Evolutionary conservation across 1,140 invertebrate species (phyloP).

Genomic region (Bombus balteatus): DNA sequence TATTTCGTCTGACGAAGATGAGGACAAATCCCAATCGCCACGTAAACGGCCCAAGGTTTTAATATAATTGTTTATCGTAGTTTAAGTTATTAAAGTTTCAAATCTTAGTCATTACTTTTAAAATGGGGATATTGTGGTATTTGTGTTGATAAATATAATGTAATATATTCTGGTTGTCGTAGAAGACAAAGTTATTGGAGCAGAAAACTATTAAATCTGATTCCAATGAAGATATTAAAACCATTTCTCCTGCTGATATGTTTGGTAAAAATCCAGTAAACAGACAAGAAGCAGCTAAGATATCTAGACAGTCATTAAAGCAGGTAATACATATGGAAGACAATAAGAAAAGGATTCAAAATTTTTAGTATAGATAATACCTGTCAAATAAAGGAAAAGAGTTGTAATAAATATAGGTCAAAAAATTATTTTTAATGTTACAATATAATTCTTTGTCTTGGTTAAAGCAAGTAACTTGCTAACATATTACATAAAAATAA

Average conservation of each 20-base stretch:
- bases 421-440: no score
- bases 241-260: constrained; percentile 69
- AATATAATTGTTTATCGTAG: background rate
- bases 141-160: background rate
- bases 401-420: no score
- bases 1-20: constrained; percentile 74
- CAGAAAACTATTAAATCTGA: constrained; percentile 69
- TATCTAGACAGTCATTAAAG: constrained; percentile 57
- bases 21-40: constrained; percentile 32
- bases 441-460: no score
- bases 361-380: no score
- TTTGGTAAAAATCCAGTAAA: constrained; percentile 80
- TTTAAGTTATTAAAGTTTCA: background rate
- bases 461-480: no score
- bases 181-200: constrained; percentile 29
- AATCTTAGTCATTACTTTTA: background rate
- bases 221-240: constrained; percentile 75
- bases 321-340: constrained; percentile 41
- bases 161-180: background rate
- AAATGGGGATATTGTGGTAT: background rate
- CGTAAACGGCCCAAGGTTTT: constrained; percentile 55
- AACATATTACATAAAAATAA: no score
- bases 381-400: no score
- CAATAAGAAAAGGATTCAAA: background rate
- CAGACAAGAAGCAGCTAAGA: constrained; percentile 69